phyloP scores from a whole-genome alignment of 2,888 invertebrate genomes.

The Adela reaumurella region DNA sequence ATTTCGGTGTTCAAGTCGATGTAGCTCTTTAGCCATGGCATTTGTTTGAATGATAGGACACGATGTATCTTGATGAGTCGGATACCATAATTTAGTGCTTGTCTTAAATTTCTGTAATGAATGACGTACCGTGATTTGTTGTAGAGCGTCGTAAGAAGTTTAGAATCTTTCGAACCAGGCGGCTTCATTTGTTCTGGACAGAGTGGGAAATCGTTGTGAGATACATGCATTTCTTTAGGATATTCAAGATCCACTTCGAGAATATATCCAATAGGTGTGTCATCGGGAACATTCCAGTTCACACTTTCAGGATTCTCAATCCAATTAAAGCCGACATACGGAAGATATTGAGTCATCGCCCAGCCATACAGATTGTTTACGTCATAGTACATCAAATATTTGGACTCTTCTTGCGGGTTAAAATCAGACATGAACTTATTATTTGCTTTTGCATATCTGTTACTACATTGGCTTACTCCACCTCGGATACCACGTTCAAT shows the following conservation, averaged over 20 bases:
- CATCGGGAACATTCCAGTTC: constrained; percentile 7
- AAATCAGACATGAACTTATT: constrained; percentile 14
- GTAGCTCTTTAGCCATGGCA: too few relatives aligned
- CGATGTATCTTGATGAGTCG: constrained; percentile 18
- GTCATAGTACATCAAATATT: too few relatives aligned
- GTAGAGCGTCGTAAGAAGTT: too few relatives aligned
- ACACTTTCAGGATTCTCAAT: constrained; percentile 9
- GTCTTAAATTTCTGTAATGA: constrained; percentile 17
- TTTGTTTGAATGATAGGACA: constrained; percentile 17
- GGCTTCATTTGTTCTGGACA: constrained; percentile 5
- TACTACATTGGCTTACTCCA: constrained; percentile 12
- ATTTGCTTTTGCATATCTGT: constrained; percentile 14
- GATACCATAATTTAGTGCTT: constrained; percentile 18
- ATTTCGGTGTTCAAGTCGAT: constrained; percentile 13
- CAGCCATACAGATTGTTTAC: constrained; percentile 20
- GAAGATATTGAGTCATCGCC: constrained; percentile 14
- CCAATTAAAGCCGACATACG: constrained; percentile 15
- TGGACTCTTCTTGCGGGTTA: constrained; percentile 9
- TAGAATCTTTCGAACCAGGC: constrained; percentile 10
- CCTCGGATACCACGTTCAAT: constrained; percentile 15
- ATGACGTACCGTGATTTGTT: constrained; percentile 17
- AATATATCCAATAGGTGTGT: constrained; percentile 13
- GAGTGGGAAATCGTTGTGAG: constrained; percentile 10
- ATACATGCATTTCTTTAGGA: constrained; percentile 8
- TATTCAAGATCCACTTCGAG: constrained; percentile 15